Evolutionary conservation across 2,113 vertebrate species (phyloP), one percentile per base, ranked within the genome.

Genomic region (Tympanuchus pallidicinctus): DNA sequence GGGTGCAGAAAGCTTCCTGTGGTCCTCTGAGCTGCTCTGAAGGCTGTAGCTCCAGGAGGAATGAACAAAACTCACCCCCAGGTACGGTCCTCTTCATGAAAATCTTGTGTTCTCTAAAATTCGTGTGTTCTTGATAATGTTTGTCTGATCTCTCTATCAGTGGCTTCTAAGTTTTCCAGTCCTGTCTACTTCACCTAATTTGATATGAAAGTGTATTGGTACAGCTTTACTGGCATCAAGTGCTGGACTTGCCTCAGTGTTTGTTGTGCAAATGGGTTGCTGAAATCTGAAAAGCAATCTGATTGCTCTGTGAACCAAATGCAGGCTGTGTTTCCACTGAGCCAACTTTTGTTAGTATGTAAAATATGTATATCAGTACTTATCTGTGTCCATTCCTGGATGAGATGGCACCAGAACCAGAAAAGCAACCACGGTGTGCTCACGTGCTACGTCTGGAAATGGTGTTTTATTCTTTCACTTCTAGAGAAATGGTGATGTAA

Each of bases 1-100:
- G n/a, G 57, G 69, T 13, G 28, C 57, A 69, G 70, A 75, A 27
- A 90, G 4, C 52, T 93, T 71, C 59, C 40, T 16, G 76, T 0
- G 1, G 19, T 36, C 22, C 30, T n/a, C 6, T 20, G 36, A 11
- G 67, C 48, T 71, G 67, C 69, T 28, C 27, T 8, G 73, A 40
- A 72, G 72, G 57, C 72, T 60, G 76, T 11, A 69, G 89, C 82
- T 90, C 82, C 63, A 54, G 52, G 38, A 79, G 86, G 69, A 64
- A 97, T 97, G 97, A 97, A 91, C 82, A 96, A 38, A 94, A 97
- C 79, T 88, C 94, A 97, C 25, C 96, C 97, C 6, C 94, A 97
- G 97, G 97, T 97, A 97, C 30, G 60, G 83, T 67, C 32, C 70
- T 32, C 43, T 86, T 80, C 0, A 5, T 25, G 59, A 75, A 90